Evolutionary conservation across 1,140 invertebrate genomes (phyloP), one percentile per base, ranked within the genome.

Genomic region (Whitmania pigra): DNA sequence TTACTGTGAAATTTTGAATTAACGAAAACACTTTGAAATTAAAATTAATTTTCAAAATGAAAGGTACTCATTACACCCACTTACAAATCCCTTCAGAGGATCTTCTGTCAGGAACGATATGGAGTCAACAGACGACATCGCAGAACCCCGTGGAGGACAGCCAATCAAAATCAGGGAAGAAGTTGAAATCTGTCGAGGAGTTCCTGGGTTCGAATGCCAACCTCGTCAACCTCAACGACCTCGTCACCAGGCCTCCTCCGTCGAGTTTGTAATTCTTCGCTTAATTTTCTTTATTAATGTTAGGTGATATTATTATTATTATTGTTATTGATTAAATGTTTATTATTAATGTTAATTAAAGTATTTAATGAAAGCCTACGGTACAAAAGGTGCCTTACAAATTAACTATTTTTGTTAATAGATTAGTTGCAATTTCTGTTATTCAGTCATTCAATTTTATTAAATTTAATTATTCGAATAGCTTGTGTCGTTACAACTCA

Each of bases 181-280:
- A 77, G 54, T 75, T 76, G 70, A 80, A 80, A 73, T 76, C 76
- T 49, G 77, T 78, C n/a, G 76, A 78, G 70, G 78, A 78, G 73
- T 80, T 80, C 74, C 73, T 80, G 22, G 79, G 79, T 57, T 77
- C 74, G 36, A 78, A 80, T 73, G 76, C 78, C 13, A 77, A 75
- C 49, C 75, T 80, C 66, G 79, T 80, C 22, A 80, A 80, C 71
- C 73, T 80, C 36, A 79, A 80, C 75, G 76, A 79, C 72, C 75
- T 80, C 31, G 77, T 80, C 17, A 70, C 78, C 17, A 43, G 53
- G 43, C 66, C 69, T 13, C 57, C 71, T 13, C 67, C 71, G 40
- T 69, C 57, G n/a, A 71, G 29, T 36, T 29, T 29, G 69, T 20
- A n/a, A 29, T n/a, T 17, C 31, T 36, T n/a, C n/a, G 29, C 22